Percentiles rank a stretch among this genome's conserved stretches.
These are phyloP conservation scores for Cephus pygmeus DNA, from an alignment of 2,888 invertebrate species.

Conservation along the genomic window DNA sequence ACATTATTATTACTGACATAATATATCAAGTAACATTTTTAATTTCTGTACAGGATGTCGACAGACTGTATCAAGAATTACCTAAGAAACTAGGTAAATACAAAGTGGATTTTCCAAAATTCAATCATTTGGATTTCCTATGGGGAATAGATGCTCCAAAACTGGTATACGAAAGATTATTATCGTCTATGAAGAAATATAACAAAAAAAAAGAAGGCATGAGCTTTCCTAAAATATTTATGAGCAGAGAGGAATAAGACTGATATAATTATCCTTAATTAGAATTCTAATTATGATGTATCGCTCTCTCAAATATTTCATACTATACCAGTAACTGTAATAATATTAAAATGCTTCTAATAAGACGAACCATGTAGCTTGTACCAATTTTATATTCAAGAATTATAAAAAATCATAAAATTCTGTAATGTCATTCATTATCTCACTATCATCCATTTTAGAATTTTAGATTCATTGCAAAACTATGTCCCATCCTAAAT, in stretches of 20 bases:
- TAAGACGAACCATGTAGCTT: neutral
- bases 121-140: constrained; percentile 81
- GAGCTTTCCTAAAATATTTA: neutral
- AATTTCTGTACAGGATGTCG: constrained; percentile 68
- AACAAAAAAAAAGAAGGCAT: neutral
- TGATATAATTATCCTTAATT: neutral
- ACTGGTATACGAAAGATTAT: constrained; percentile 70
- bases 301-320: neutral
- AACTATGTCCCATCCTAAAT: too few species aligned
- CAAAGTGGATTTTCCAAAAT: constrained; percentile 72
- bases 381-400: neutral
- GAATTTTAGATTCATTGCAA: neutral
- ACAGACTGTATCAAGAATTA: constrained; percentile 69
- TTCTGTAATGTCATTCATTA: neutral
- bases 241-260: neutral
- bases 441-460: neutral
- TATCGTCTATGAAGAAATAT: constrained; percentile 65
- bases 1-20: neutral
- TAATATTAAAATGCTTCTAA: neutral
- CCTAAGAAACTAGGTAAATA: constrained; percentile 70
- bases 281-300: neutral
- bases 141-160: constrained; percentile 74
- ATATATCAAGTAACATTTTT: neutral
- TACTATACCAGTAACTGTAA: too few species aligned
- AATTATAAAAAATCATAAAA: neutral